Evolutionary conservation across 2,888 invertebrate species (phyloP), one percentile per base, ranked within the genome.

Genomic region (Pinctada fucata): DNA sequence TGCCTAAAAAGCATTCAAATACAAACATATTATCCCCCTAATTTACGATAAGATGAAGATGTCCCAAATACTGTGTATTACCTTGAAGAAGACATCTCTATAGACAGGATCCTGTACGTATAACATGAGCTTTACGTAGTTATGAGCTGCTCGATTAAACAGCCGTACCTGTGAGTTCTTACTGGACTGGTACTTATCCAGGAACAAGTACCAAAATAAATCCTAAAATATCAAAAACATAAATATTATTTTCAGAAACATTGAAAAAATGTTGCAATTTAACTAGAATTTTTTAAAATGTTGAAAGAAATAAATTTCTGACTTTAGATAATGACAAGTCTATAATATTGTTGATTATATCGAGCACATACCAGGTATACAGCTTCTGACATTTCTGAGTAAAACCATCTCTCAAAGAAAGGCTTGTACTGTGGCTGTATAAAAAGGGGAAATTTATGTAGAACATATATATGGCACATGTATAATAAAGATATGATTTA

Each of bases 181-280:
- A 73, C 85, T 88, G 31, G 86, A 80, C 79, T 91, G 90, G 79
- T 88, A 92, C 52, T 89, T 89, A 50, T 90, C 89, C 74, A 92
- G 84, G 82, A 91, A 92, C 48, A 89, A 75, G 81, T 90, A 91
- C 92, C 92, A 92, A 79, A 92, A 92, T 50, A 88, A 87, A 74
- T 92, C 92, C 92, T 92, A 31, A 1, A 31, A 1, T 31, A 31
- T 31, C 0, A 31, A 31, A 31, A 31, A 31, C 1, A 31, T 31
- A 31, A 83, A 84, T 64, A 78, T 1, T 31, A 31, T 31, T 31
- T 31, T 31, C 31, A 31, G 49, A 58, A 75, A 73, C 16, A 76
- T 3, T 16, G 10, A 73, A 13, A 51, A 67, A 47, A 51, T 31
- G 31, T 31, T 31, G 10, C 10, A 64, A 13, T 13, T 16, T 66